phyloP scores from a whole-genome alignment of 2,113 vertebrate species.

The Ochotona princeps region DNA sequence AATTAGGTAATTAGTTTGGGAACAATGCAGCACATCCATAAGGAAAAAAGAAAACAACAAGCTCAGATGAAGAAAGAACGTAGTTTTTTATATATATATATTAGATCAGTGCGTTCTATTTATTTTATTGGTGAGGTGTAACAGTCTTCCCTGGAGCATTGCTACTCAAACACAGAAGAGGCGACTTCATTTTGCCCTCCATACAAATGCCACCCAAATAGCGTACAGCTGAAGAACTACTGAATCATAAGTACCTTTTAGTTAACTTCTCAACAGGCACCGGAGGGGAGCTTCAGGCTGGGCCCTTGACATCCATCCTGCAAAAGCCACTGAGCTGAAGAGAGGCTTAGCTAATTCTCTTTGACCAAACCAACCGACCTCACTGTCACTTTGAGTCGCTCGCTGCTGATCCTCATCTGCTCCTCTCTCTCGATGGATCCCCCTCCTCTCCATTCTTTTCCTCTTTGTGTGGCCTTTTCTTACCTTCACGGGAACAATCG shows the following conservation, averaged over 20 bases:
- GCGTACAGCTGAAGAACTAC: not conserved
- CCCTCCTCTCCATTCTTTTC: not conserved
- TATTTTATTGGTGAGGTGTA: not conserved
- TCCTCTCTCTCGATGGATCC: not conserved
- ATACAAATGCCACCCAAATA: not conserved
- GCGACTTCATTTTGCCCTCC: not conserved
- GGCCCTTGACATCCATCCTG: not conserved
- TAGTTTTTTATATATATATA: slow-evolving; percentile 10
- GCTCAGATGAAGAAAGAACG: slow-evolving; percentile 12
- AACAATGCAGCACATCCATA: slow-evolving; percentile 58
- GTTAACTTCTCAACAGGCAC: not conserved
- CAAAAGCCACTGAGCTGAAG: not conserved
- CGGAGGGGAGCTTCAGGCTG: not conserved
- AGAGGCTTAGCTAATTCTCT: accelerated
- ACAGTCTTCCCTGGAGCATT: not conserved
- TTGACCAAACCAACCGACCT: not conserved
- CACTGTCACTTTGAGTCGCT: not conserved
- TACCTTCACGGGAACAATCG: not conserved
- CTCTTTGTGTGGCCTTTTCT: not conserved
- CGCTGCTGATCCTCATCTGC: not conserved
- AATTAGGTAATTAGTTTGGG: slow-evolving; percentile 78
- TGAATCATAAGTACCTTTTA: not conserved
- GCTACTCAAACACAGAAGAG: not conserved
- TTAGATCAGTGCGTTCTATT: not conserved
- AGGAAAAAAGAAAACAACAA: slow-evolving; percentile 68